These are phyloP conservation scores for Nemurella pictetii DNA, from an alignment of 2,888 invertebrate species.

Conservation along the genomic window DNA sequence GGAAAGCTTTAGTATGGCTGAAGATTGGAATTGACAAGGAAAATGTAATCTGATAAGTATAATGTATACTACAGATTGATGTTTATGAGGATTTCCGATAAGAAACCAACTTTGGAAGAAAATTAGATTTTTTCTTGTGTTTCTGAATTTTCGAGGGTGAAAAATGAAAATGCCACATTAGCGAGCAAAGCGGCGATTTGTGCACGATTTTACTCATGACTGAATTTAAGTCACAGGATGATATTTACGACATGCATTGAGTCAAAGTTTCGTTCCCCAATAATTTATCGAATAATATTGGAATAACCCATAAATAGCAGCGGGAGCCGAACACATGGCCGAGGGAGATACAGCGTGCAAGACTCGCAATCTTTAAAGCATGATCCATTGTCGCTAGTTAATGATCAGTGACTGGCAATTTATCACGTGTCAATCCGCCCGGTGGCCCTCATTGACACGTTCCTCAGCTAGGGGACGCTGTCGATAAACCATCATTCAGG, in stretches of 20 bases:
- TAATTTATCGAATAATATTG: constrained; percentile 24
- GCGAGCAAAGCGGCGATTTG: background rate
- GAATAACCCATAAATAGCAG: constrained; percentile 25
- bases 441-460: constrained; percentile 36
- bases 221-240: constrained; percentile 11
- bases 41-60: constrained; percentile 29
- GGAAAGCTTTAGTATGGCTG: constrained; percentile 27
- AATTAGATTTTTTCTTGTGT: background rate
- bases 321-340: background rate
- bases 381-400: constrained; percentile 29
- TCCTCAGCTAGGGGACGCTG: constrained; percentile 27
- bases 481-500: constrained; percentile 39
- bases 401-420: constrained; percentile 30
- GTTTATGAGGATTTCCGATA: background rate
- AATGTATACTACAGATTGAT: constrained; percentile 23
- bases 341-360: background rate
- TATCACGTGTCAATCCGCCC: constrained; percentile 36
- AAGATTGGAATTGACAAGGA: constrained; percentile 35
- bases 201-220: background rate
- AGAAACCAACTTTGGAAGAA: constrained; percentile 15
- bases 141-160: constrained; percentile 13
- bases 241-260: constrained; percentile 21
- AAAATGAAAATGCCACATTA: constrained; percentile 13
- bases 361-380: constrained; percentile 10
- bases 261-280: constrained; percentile 4